Evolutionary conservation across 1,140 invertebrate species (phyloP).

Genomic region (Glomeris maerens): DNA sequence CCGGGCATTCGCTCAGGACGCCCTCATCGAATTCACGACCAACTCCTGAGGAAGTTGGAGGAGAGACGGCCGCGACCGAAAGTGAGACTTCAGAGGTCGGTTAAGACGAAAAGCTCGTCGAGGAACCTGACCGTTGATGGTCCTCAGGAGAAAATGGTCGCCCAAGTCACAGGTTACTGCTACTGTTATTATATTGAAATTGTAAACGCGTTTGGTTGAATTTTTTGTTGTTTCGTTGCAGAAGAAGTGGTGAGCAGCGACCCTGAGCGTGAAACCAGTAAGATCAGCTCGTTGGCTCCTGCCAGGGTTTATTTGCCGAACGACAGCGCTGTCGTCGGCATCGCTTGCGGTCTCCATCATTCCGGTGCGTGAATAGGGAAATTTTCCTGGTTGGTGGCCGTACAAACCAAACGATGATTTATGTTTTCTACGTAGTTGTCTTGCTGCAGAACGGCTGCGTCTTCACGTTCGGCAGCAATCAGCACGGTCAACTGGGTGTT

Average conservation of each 20-base stretch:
- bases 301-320: slow-evolving; percentile 27
- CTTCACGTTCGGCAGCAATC: slow-evolving; percentile 72
- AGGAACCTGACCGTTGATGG: neutral
- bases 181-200: neutral
- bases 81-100: neutral
- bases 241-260: slow-evolving; percentile 29
- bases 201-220: neutral
- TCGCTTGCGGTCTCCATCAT: slow-evolving; percentile 38
- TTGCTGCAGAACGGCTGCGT: slow-evolving; percentile 56
- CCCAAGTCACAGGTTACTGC: neutral
- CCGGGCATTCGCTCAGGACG: too few relatives aligned
- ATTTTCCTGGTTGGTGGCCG: slow-evolving; percentile 7
- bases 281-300: slow-evolving; percentile 33
- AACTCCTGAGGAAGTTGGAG: slow-evolving; percentile 36
- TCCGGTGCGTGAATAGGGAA: slow-evolving; percentile 27
- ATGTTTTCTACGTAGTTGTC: slow-evolving; percentile 35
- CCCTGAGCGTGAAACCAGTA: slow-evolving; percentile 31
- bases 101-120: neutral
- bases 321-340: slow-evolving; percentile 29
- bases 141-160: neutral
- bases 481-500: slow-evolving; percentile 81
- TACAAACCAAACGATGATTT: slow-evolving; percentile 4
- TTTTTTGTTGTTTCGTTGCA: slow-evolving; percentile 14
- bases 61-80: slow-evolving; percentile 38
- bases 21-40: slow-evolving; percentile 34